Evolutionary conservation across 2,797 vertebrate species (phyloP).

Genomic region (Carcharodon carcharias): DNA sequence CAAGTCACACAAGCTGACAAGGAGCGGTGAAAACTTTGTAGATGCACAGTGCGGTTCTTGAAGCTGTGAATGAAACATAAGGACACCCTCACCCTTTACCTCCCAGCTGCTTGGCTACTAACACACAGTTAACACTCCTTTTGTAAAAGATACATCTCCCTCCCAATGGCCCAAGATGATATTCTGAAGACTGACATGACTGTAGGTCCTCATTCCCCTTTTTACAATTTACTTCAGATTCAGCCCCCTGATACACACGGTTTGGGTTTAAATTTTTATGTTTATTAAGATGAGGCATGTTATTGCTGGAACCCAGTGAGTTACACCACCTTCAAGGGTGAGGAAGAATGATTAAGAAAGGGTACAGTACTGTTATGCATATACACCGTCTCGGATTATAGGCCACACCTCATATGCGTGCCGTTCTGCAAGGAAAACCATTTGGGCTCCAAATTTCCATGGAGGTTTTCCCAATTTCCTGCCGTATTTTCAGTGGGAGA

Average conservation of each 20-base stretch:
- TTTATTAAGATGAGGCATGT: not conserved
- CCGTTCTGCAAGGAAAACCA: too few relatives aligned
- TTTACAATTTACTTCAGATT: not conserved
- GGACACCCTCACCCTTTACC: not conserved
- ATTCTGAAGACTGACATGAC: not conserved
- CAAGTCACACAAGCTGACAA: not conserved
- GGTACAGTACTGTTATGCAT: not conserved
- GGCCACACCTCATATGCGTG: not conserved
- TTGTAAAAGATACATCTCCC: not conserved
- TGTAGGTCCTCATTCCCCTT: too few relatives aligned
- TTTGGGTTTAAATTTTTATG: not conserved
- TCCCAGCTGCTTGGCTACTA: not conserved
- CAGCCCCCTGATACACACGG: not conserved
- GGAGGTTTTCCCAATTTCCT: not conserved
- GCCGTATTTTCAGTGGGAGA: not conserved
- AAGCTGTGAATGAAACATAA: not conserved
- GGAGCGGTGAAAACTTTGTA: not conserved
- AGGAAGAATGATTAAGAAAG: not conserved
- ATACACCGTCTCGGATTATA: not conserved
- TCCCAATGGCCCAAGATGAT: not conserved
- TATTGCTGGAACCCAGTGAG: not conserved
- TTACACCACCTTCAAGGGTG: not conserved
- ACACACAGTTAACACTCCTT: not conserved
- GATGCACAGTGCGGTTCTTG: not conserved
- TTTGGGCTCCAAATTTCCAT: not conserved